Percentiles rank a stretch among this genome's conserved stretches.
Evolutionary conservation across 2,888 invertebrate genomes (phyloP).

Genomic region (Drosophila paramelanica): DNA sequence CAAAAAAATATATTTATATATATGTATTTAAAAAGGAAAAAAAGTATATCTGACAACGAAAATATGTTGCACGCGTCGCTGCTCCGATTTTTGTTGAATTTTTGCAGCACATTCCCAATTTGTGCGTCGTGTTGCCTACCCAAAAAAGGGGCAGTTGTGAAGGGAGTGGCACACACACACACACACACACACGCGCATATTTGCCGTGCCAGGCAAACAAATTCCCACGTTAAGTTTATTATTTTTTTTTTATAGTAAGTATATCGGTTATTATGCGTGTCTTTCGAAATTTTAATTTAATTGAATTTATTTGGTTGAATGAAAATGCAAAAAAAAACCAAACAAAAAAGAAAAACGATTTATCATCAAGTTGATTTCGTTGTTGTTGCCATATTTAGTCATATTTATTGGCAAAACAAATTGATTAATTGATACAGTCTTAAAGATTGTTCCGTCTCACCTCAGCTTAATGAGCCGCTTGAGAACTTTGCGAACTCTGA

Average conservation of each 20-base stretch:
- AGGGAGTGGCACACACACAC: conserved; percentile 18
- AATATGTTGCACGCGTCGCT: conserved; percentile 69
- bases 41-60: conserved; percentile 35
- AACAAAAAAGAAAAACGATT: conserved; percentile 49
- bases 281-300: conserved; percentile 64
- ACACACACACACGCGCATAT: conserved; percentile 33
- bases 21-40: conserved; percentile 17
- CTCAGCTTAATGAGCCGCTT: conserved; percentile 14
- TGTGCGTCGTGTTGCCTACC: conserved; percentile 47
- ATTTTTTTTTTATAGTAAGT: conserved; percentile 24
- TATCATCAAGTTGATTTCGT: conserved; percentile 54
- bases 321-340: conserved; percentile 56
- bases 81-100: conserved; percentile 52
- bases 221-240: conserved; percentile 72
- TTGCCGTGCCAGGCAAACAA: conserved; percentile 61
- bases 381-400: conserved; percentile 66
- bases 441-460: conserved; percentile 37
- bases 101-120: conserved; percentile 64
- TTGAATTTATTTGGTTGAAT: conserved; percentile 72
- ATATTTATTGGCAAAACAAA: conserved; percentile 77
- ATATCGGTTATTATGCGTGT: conserved; percentile 51
- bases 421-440: conserved; percentile 68
- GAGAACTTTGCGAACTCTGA: conserved; percentile 38
- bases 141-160: conserved; percentile 10
- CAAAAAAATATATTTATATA: conserved; percentile 1